These are phyloP conservation scores for Calyptomena viridis DNA, from an alignment of 2,113 vertebrate species.

Conservation along the genomic window DNA sequence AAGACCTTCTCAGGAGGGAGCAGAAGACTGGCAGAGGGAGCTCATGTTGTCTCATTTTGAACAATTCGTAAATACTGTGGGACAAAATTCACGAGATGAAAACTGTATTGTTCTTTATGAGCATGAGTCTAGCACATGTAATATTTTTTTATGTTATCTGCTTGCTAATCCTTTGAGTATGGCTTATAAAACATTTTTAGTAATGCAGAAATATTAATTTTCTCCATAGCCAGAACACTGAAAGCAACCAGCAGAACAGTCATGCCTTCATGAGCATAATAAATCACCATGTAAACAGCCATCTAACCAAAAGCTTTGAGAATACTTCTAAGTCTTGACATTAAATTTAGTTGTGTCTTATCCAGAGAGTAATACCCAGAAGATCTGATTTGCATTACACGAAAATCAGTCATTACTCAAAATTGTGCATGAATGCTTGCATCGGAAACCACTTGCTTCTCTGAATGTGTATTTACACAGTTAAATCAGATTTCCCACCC, in stretches of 20 bases:
- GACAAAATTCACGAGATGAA: not conserved
- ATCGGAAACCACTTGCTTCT: not conserved
- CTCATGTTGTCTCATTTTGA: not conserved
- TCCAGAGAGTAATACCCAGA: not conserved
- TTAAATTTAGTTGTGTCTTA: conserved; percentile 25
- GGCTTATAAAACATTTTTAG: not conserved
- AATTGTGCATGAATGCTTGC: not conserved
- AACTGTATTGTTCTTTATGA: not conserved
- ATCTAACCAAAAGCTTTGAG: not conserved
- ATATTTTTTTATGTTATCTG: not conserved
- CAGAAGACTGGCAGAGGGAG: not conserved
- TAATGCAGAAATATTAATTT: not conserved
- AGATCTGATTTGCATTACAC: not conserved
- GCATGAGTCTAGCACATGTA: not conserved
- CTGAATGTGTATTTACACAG: not conserved
- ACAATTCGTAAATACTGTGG: not conserved
- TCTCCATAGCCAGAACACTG: not conserved
- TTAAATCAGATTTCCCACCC: not conserved
- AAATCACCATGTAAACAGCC: not conserved
- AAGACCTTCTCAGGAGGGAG: not conserved
- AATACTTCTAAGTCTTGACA: conserved; percentile 11
- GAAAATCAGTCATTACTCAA: not conserved
- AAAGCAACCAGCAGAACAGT: conserved; percentile 4
- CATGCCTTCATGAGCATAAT: not conserved
- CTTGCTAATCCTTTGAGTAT: not conserved